Conservation (phyloP, 92 coral and sea anemone species). For the Metridium senile region DNA sequence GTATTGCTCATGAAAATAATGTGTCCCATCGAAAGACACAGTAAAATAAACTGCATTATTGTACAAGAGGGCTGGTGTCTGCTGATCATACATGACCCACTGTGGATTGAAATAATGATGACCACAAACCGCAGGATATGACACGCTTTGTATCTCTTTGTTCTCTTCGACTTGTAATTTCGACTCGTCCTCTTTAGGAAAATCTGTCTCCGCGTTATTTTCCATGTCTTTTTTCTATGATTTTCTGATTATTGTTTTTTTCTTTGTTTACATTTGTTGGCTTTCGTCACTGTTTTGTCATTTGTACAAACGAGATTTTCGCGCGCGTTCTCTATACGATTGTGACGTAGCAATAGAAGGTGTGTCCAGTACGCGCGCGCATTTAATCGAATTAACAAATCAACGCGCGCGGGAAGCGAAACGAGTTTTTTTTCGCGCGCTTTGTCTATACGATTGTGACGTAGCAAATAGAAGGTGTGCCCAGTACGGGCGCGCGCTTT, state of each 20-base stretch:
- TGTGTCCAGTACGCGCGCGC: conserved; percentile 1
- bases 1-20: conserved; percentile 69
- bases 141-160: neutral
- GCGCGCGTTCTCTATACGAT: neutral
- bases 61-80: conserved; percentile 59
- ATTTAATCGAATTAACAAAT: neutral
- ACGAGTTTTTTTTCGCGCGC: neutral
- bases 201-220: neutral
- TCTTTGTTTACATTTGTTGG: neutral
- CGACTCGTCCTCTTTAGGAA: neutral
- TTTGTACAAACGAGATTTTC: conserved; percentile 11
- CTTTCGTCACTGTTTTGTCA: conserved; percentile 4
- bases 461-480: neutral
- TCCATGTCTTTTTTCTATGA: neutral
- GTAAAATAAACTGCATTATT: conserved; percentile 78
- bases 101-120: conserved; percentile 80
- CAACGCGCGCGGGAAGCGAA: neutral
- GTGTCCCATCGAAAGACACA: conserved; percentile 69
- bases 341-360: neutral
- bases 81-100: conserved; percentile 48
- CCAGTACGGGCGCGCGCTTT: neutral
- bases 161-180: neutral
- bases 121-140: conserved; percentile 26
- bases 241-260: conserved; percentile 3
- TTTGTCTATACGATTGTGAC: neutral